Conservation (phyloP, 2,113 vertebrate genomes). For the Albula glossodonta region DNA sequence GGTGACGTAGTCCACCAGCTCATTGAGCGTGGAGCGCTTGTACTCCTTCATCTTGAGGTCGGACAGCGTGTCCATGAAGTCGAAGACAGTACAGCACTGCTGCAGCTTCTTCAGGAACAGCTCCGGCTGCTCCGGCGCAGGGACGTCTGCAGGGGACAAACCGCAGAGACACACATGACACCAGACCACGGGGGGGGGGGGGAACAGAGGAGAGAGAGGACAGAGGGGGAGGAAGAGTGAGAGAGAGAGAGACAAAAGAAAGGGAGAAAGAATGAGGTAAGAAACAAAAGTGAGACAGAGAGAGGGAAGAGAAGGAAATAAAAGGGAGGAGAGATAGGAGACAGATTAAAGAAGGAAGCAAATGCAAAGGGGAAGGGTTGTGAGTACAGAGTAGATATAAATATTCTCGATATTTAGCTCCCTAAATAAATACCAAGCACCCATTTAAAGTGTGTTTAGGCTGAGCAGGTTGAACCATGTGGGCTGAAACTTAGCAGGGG, state of each 20-base stretch:
- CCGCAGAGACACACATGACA: slow-evolving; percentile 33
- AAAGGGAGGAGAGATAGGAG: not conserved
- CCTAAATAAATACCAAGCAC: not conserved
- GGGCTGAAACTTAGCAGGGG: not conserved
- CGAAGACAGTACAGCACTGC: slow-evolving; percentile 99
- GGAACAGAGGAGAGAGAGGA: slow-evolving; percentile 25
- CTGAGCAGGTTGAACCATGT: not conserved
- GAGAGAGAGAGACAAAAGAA: not conserved
- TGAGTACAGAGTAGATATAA: not conserved
- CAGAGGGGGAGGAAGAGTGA: slow-evolving; percentile 16
- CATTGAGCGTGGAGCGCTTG: slow-evolving; percentile 99
- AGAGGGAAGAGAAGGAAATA: not conserved
- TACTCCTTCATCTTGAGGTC: slow-evolving; percentile 99
- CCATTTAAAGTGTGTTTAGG: not conserved
- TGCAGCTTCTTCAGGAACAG: slow-evolving; percentile 99
- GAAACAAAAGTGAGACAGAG: not conserved
- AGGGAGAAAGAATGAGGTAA: not conserved
- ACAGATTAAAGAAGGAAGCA: not conserved
- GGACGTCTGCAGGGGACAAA: slow-evolving; percentile 83
- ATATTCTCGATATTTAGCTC: not conserved
- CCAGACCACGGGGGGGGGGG: slow-evolving; percentile 17
- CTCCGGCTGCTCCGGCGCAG: slow-evolving; percentile 95
- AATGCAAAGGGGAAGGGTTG: not conserved
- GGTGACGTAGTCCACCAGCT: slow-evolving; percentile 99
- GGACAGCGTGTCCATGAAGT: slow-evolving; percentile 99